phyloP scores from a whole-genome alignment of 2,888 invertebrate genomes.

The Polyommatus icarus region DNA sequence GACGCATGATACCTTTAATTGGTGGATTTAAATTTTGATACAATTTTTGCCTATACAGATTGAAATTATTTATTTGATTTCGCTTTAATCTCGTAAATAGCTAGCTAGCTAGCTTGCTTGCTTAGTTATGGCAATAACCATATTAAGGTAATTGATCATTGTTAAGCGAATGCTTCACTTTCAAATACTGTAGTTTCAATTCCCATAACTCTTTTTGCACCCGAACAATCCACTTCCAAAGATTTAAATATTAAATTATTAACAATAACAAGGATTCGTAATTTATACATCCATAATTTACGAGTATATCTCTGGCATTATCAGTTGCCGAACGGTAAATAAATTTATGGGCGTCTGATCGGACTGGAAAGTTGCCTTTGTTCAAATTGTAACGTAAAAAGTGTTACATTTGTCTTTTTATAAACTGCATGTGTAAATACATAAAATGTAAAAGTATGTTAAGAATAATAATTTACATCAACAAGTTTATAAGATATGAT shows the following conservation, averaged over 20 bases:
- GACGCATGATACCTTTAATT: too few relatives aligned
- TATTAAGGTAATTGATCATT: too few relatives aligned
- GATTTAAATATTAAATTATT: background rate
- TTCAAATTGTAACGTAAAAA: slow-evolving; percentile 10
- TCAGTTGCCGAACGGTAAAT: slow-evolving; percentile 29
- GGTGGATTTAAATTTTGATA: too few relatives aligned
- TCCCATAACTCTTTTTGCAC: too few relatives aligned
- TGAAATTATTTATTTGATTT: too few relatives aligned
- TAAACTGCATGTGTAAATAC: background rate
- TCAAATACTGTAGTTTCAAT: too few relatives aligned
- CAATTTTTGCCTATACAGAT: too few relatives aligned
- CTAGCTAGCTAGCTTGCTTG: too few relatives aligned
- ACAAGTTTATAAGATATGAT: background rate
- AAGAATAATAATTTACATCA: background rate
- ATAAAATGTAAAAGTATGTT: background rate
- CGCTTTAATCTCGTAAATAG: too few relatives aligned
- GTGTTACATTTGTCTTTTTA: background rate
- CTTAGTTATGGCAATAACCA: too few relatives aligned
- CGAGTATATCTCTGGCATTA: background rate
- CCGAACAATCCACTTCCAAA: too few relatives aligned
- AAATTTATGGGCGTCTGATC: slow-evolving; percentile 16
- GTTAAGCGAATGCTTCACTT: too few relatives aligned
- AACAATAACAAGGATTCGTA: background rate
- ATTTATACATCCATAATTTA: slow-evolving; percentile 12
- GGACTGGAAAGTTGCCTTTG: slow-evolving; percentile 13